These are phyloP conservation scores for Drosophila seguyi DNA, from an alignment of 1,140 invertebrate species.

Conservation along the genomic window DNA sequence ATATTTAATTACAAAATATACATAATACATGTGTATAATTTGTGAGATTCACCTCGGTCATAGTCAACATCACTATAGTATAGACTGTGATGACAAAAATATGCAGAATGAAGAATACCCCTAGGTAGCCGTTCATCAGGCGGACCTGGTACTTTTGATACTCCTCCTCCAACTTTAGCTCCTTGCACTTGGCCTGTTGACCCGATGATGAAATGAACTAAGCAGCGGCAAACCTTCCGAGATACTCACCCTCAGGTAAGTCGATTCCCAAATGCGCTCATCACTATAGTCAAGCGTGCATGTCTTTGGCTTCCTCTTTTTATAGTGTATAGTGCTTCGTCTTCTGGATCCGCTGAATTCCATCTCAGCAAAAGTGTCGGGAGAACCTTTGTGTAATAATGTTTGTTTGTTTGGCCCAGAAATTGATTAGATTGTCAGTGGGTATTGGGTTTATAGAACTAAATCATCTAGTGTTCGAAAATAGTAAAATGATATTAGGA, in stretches of 20 bases:
- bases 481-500: not conserved
- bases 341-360: accelerated
- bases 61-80: not conserved
- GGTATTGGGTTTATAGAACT: not conserved
- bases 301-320: no score
- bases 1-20: no score
- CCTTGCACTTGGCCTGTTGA: constrained; percentile 40
- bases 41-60: constrained; percentile 9
- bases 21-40: no score
- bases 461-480: no score
- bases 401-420: not conserved
- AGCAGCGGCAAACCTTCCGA: accelerated
- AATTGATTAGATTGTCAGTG: not conserved
- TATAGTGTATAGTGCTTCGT: not conserved
- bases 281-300: constrained; percentile 23
- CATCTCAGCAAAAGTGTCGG: no score
- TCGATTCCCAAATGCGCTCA: constrained; percentile 41
- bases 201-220: not conserved
- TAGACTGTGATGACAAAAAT: not conserved
- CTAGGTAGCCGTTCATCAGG: constrained; percentile 29
- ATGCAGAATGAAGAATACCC: constrained; percentile 37
- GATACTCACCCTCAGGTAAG: constrained; percentile 40
- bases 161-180: constrained; percentile 45
- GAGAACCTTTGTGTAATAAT: no score
- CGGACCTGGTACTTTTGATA: constrained; percentile 43